Base-by-base conservation (phyloP, 2,797 vertebrate genomes). In the Clarias fuscus region DNA sequence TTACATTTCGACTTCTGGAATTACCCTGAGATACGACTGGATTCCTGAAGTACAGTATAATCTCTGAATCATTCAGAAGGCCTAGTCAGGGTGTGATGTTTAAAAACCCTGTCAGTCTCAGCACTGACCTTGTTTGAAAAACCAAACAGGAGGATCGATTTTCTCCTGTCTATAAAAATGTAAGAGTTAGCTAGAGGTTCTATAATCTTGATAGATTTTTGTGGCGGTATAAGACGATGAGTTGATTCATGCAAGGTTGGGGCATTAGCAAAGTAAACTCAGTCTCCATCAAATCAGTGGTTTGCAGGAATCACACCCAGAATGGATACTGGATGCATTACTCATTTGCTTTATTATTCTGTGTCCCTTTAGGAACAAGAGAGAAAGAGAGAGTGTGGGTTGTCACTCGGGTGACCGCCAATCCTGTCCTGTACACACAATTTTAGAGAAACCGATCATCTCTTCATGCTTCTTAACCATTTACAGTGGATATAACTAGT, bases 191-290 rank as follows among this genome's bases (percentile, higher is more conserved):
- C 86, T 84, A 80, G 75, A 85, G 86, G 88, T 88, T 85, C 61
- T 90, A 84, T 89, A 88, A 90, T 92, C 86, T 90, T 88, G 90
- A 90, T 80, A 85, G 87, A 90, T 88, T 87, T 88, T 59, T 86
- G 82, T 85, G 73, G 68, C 48, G 73, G 79, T 70, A 77, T 48
- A 84, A 85, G 68, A 80, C 75, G 61, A 65, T 56, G 27, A 56
- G 79, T 78, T 84, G 40, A 17, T 7, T 37, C 43, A 78, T 59
- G 11, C 62, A 80, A 76, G 61, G 43, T 82, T 40, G 40, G 40
- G 70, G 18, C 27, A 43, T 86, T 75, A 85, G 78, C 53, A 30
- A 80, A 56, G 40, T 67, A 62, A 86, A 40, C 20, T 77, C n/a
- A 30, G 73, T 33, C 75, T 87, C 14, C 20, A 53, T 70, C 68